Percentiles rank a stretch among this genome's conserved stretches.
phyloP scores from a whole-genome alignment of 1,140 invertebrate genomes.

The Papilio polytes region DNA sequence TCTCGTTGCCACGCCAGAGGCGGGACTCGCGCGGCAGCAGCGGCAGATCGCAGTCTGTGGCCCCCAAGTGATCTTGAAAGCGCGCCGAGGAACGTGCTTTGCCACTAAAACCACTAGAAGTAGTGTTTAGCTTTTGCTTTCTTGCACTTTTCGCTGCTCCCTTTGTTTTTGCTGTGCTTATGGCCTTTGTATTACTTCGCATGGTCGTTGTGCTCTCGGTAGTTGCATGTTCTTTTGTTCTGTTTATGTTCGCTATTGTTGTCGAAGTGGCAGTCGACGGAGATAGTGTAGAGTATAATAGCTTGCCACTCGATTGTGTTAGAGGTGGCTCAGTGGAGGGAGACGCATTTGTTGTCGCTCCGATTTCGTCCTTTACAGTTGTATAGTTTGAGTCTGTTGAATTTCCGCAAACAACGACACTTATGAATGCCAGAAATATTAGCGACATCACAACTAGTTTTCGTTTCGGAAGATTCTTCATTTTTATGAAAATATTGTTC shows the following conservation, averaged over 20 bases:
- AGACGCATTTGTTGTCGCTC: conserved; percentile 51
- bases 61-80: conserved; percentile 85
- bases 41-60: conserved; percentile 86
- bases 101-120: conserved; percentile 60
- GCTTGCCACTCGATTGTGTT: conserved; percentile 54
- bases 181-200: conserved; percentile 59
- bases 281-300: conserved; percentile 59
- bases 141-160: conserved; percentile 71
- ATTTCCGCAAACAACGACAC: conserved; percentile 46
- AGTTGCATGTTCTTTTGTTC: conserved; percentile 60
- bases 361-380: conserved; percentile 53
- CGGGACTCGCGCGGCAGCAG: conserved; percentile 85
- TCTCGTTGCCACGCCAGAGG: conserved; percentile 87
- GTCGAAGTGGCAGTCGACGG: conserved; percentile 57
- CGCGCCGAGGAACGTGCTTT: conserved; percentile 62
- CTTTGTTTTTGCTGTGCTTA: conserved; percentile 67
- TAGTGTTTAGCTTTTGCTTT: conserved; percentile 74
- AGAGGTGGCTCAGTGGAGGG: conserved; percentile 50
- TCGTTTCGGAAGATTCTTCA: conserved; percentile 21
- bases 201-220: conserved; percentile 60
- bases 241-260: conserved; percentile 68
- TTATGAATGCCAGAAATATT: conserved; percentile 54
- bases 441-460: conserved; percentile 49
- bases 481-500: conserved; percentile 4
- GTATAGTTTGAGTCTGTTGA: conserved; percentile 41